These are phyloP conservation scores for Ditylenchus weischeri DNA, from an alignment of 2,888 invertebrate species.

Conservation along the genomic window DNA sequence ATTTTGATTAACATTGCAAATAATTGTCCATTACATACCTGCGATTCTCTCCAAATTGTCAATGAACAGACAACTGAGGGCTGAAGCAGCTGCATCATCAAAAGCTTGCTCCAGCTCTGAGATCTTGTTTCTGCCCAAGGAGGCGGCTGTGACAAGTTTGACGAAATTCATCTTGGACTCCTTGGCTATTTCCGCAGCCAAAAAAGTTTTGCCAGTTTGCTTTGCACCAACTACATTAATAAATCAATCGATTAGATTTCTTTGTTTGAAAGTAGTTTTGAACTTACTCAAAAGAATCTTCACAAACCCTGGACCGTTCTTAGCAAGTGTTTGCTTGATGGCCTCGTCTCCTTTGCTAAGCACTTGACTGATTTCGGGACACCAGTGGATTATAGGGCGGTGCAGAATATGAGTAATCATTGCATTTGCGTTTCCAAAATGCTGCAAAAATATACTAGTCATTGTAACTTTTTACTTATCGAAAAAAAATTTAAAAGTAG, in stretches of 20 bases:
- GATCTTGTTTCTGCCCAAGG: conserved; percentile 82
- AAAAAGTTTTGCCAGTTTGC: conserved; percentile 90
- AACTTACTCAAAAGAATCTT: conserved; percentile 82
- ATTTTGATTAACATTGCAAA: no score
- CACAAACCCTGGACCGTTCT: conserved; percentile 67
- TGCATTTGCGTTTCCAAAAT: conserved; percentile 91
- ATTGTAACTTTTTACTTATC: not conserved
- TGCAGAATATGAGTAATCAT: conserved; percentile 79
- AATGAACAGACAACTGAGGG: conserved; percentile 88
- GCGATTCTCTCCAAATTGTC: conserved; percentile 85
- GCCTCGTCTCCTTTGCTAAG: conserved; percentile 86
- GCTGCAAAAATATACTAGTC: conserved; percentile 64
- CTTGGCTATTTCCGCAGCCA: conserved; percentile 93
- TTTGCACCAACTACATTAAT: conserved; percentile 69
- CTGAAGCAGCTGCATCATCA: conserved; percentile 97
- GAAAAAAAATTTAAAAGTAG: no score
- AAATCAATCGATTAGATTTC: not conserved
- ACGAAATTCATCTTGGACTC: conserved; percentile 96
- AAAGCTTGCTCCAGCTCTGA: conserved; percentile 65
- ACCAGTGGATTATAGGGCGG: conserved; percentile 84
- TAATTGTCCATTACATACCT: no score
- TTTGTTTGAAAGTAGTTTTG: not conserved
- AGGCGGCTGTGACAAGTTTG: conserved; percentile 92
- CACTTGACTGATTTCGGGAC: conserved; percentile 76
- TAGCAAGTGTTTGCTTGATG: conserved; percentile 72